Conservation (phyloP, 2,888 invertebrate genomes). For the Eilema caniola region DNA sequence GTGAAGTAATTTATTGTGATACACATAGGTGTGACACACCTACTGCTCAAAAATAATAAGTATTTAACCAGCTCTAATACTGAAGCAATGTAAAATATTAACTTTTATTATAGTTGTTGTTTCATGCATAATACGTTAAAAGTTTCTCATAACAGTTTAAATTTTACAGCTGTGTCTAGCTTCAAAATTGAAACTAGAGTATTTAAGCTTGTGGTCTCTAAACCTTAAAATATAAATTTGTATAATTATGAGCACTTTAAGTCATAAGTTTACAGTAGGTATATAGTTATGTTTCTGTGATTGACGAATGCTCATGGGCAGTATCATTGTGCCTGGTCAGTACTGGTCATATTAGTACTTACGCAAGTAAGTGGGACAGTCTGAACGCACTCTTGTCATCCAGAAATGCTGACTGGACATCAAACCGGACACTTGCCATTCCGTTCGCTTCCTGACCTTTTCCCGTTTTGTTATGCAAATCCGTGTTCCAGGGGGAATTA, state of each 20-base stretch:
- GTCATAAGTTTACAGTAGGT: not conserved
- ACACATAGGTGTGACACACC: too few species aligned
- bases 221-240: not conserved
- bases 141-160: not conserved
- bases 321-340: not conserved
- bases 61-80: not conserved
- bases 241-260: not conserved
- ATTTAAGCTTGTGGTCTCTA: not conserved
- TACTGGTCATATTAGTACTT: conserved; percentile 8
- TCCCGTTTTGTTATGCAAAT: conserved; percentile 86
- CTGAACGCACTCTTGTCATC: conserved; percentile 60
- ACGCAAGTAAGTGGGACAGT: conserved; percentile 55
- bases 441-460: conserved; percentile 86
- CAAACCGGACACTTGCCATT: conserved; percentile 85
- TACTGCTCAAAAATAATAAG: not conserved
- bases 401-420: conserved; percentile 80
- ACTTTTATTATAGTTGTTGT: not conserved
- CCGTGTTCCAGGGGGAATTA: conserved; percentile 78
- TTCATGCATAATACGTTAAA: conserved; percentile 1
- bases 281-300: not conserved
- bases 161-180: not conserved
- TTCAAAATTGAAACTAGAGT: not conserved
- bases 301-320: not conserved
- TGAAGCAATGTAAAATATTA: not conserved
- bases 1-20: not conserved